Evolutionary conservation across 1,140 invertebrate species (phyloP), one percentile per base, ranked within the genome.

Genomic region (Frieseomelitta varia): DNA sequence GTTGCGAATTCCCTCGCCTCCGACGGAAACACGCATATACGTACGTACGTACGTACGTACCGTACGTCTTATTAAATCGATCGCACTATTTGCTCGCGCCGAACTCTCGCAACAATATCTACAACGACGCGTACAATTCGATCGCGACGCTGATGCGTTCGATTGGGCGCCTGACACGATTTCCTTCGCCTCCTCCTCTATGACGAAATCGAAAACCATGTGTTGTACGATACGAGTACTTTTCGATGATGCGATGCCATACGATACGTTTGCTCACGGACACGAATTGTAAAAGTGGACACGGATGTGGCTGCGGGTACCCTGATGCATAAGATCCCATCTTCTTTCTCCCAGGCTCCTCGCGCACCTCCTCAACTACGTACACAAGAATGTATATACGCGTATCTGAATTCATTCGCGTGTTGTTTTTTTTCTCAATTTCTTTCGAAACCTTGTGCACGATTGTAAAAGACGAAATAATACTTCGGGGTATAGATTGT

Each of bases 301-400:
- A 30, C 30, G 72, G 30, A 51, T 34, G 30, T 17, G 24, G 51
- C 73, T 82, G 73, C 81, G 81, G 81, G 81, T 77, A 77, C 81
- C 81, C 73, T 19, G 73, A 82, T 82, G 65, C 24, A 56, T 68
- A 19, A 53, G 63, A 10, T 71, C 11, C 14, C 34, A 17, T 76
- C n/a, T 34, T 47, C 34, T 56, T 81, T 63, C 19, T 53, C n/a
- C 21, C 24, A 21, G 21, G 56, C 30, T 6, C 24, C 30, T 6
- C 24, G 15, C 11, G 1, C 6, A 47, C 24, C 4, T n/a, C 39
- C 24, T 34, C 4, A 75, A 10, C 21, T 73, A 30, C 47, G 72
- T 53, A 11, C 10, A 8, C 12, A 2, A 61, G n/a, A n/a, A n/a
- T n/a, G 24, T 12, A 3, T n/a, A n/a, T 61, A 61, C 11, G 14